phyloP scores from a whole-genome alignment of 2,113 vertebrate genomes.

The Antigone vipio region DNA sequence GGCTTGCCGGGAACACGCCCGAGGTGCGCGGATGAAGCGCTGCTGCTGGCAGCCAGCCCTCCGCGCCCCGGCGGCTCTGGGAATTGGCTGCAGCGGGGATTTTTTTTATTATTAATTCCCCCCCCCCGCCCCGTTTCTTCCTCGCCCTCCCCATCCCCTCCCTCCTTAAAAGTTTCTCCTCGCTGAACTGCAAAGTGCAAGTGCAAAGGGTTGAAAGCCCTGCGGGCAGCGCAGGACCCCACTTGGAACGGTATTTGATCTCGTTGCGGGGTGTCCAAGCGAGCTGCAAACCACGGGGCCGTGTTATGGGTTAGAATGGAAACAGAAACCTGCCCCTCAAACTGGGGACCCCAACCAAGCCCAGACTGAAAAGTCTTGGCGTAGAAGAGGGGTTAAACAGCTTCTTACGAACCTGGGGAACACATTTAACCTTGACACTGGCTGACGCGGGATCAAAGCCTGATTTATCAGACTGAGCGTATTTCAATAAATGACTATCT shows the following conservation, averaged over 20 bases:
- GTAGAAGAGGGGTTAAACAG: not conserved
- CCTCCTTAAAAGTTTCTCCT: not conserved
- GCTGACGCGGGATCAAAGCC: conserved; percentile 22
- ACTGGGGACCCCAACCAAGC: not conserved
- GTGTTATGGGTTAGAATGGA: not conserved
- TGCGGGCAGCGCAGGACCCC: not conserved
- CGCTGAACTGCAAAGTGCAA: not conserved
- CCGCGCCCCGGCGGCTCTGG: not conserved
- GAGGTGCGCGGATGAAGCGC: not conserved
- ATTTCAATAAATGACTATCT: conserved; percentile 55
- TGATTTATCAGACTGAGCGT: conserved; percentile 52
- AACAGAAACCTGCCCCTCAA: not conserved
- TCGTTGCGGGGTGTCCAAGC: not conserved
- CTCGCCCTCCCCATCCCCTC: not conserved
- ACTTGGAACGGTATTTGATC: accelerated
- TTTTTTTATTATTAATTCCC: not conserved
- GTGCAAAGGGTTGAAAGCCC: not conserved
- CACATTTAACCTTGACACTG: not conserved
- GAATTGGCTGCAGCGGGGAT: not conserved
- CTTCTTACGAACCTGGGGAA: not conserved
- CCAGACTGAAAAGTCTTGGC: not conserved
- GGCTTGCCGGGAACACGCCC: not conserved
- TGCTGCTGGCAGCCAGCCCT: not conserved
- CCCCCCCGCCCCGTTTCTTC: not conserved
- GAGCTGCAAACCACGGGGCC: not conserved